phyloP scores from a whole-genome alignment of 2,113 vertebrate species.

The Rhinichthys klamathensis region DNA sequence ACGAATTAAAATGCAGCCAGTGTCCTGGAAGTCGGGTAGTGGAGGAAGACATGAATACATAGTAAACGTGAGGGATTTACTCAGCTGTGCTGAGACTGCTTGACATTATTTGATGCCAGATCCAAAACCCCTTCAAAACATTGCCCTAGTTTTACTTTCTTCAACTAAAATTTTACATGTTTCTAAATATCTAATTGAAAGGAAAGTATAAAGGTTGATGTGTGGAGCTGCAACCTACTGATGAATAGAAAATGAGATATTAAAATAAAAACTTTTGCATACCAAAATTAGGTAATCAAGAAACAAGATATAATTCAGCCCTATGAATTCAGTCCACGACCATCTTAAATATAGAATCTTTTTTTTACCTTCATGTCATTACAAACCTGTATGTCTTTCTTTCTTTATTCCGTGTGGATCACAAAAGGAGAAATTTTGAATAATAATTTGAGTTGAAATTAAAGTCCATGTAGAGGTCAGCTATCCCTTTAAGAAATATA shows the following conservation, averaged over 20 bases:
- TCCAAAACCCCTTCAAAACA: slow-evolving; percentile 13
- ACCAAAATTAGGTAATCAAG: slow-evolving; percentile 23
- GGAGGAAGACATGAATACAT: slow-evolving; percentile 37
- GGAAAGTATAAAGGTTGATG: background rate
- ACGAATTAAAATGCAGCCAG: slow-evolving; percentile 47
- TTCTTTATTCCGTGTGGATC: background rate
- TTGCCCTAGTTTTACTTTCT: slow-evolving; percentile 17
- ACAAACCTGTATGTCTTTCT: background rate
- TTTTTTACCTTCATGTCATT: background rate
- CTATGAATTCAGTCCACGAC: background rate
- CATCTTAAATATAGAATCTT: background rate
- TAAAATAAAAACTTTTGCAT: slow-evolving; percentile 11
- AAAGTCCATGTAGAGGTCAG: background rate
- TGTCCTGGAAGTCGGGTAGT: slow-evolving; percentile 40
- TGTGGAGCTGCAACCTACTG: background rate
- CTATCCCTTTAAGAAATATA: background rate
- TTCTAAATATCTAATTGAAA: slow-evolving; percentile 22
- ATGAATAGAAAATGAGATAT: background rate
- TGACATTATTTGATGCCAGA: slow-evolving; percentile 36
- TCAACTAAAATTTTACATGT: background rate
- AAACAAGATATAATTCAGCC: slow-evolving; percentile 4
- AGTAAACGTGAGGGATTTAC: slow-evolving; percentile 38
- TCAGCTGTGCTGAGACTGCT: slow-evolving; percentile 19
- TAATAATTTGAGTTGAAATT: background rate
- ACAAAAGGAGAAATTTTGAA: background rate